Conservation (phyloP, 2,797 vertebrate genomes). For the Erithacus rubecula region DNA sequence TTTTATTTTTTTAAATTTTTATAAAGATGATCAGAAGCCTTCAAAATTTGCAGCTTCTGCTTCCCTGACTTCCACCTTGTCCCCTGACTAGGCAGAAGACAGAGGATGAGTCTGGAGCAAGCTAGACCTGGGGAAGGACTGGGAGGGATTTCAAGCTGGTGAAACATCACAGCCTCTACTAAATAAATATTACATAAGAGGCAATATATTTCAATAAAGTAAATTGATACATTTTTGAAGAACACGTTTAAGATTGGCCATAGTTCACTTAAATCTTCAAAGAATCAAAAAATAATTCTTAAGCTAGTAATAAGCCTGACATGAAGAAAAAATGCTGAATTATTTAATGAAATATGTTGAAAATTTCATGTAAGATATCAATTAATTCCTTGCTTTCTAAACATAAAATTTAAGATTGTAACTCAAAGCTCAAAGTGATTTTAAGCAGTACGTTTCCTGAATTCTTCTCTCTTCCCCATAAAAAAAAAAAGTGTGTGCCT, state of each 20-base stretch:
- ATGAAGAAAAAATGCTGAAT: not conserved
- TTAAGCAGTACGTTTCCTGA: not conserved
- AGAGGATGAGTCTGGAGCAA: not conserved
- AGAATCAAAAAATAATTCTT: not conserved
- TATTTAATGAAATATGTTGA: not conserved
- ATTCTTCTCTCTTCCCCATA: not conserved
- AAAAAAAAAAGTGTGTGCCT: not conserved
- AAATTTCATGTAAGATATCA: not conserved
- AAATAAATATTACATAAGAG: not conserved
- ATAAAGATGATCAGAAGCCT: not conserved
- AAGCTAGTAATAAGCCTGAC: not conserved
- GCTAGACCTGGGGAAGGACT: not conserved
- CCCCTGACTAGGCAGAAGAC: not conserved
- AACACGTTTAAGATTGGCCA: not conserved
- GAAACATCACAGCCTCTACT: not conserved
- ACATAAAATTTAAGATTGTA: not conserved
- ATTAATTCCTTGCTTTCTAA: not conserved
- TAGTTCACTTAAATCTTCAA: not conserved
- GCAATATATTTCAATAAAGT: not conserved
- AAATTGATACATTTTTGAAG: not conserved
- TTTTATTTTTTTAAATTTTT: not conserved
- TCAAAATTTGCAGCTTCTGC: not conserved
- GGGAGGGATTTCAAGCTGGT: not conserved
- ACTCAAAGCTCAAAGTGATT: not conserved
- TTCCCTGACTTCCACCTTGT: not conserved